A percentile compares a stretch with the other conserved stretches of the same genome.
Conservation (phyloP, 2,797 vertebrate genomes). For the Sebastolobus alascanus region DNA sequence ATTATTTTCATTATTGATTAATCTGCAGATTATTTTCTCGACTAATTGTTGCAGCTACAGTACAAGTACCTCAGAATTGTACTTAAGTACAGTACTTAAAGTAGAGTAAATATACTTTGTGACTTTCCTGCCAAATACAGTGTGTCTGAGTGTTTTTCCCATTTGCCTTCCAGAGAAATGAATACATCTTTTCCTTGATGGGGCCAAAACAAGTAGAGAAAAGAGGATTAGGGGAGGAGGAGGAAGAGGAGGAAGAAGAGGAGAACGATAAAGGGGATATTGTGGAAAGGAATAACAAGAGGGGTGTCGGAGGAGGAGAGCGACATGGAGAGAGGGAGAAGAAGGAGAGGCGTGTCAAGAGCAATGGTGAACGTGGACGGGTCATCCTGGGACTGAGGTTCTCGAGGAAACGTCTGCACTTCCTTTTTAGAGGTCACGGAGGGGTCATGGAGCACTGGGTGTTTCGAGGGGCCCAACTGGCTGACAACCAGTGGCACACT, state of each 20-base stretch:
- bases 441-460: constrained; percentile 83
- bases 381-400: constrained; percentile 89
- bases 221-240: neutral
- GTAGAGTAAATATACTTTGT: neutral
- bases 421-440: constrained; percentile 86
- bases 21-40: too few species aligned
- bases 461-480: constrained; percentile 84
- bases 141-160: neutral
- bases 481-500: constrained; percentile 91
- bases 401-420: constrained; percentile 85
- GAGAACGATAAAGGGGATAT: neutral
- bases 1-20: too few species aligned
- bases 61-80: too few species aligned
- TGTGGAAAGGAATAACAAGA: constrained; percentile 24
- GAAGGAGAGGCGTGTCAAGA: constrained; percentile 14
- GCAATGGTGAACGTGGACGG: constrained; percentile 19
- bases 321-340: constrained; percentile 1
- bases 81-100: neutral
- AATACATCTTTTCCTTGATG: constrained; percentile 91
- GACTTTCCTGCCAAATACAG: neutral
- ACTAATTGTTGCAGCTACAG: neutral
- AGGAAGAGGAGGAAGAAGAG: constrained; percentile 7
- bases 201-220: constrained; percentile 69
- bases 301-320: neutral
- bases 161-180: constrained; percentile 86